Percentiles rank a stretch among this genome's conserved stretches.
Conservation (phyloP, 2,888 invertebrate genomes). For the Limenitis camilla region DNA sequence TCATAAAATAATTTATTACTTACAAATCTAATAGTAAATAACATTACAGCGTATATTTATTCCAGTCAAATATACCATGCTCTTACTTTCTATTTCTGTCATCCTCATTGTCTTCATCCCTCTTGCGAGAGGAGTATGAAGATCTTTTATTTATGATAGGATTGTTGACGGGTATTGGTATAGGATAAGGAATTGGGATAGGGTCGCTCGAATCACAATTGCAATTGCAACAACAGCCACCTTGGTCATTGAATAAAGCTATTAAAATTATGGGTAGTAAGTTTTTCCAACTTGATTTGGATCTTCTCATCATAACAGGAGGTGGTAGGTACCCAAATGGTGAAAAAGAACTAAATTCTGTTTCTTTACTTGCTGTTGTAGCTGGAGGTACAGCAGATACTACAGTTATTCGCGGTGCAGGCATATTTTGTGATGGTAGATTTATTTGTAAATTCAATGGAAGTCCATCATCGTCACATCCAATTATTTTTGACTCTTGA, state of each 20-base stretch:
- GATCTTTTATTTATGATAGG: slow-evolving; percentile 30
- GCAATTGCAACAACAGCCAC: slow-evolving; percentile 29
- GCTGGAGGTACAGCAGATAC: slow-evolving; percentile 25
- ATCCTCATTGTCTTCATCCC: slow-evolving; percentile 14
- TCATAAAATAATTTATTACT: slow-evolving; percentile 6
- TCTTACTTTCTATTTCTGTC: neutral
- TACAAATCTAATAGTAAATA: neutral
- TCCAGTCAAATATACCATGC: neutral
- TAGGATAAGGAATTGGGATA: slow-evolving; percentile 42
- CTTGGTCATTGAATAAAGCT: slow-evolving; percentile 34
- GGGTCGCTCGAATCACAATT: slow-evolving; percentile 22
- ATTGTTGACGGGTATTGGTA: slow-evolving; percentile 39
- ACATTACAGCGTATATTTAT: neutral
- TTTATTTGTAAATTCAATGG: slow-evolving; percentile 46
- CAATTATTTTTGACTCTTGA: slow-evolving; percentile 13
- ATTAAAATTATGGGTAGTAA: slow-evolving; percentile 42
- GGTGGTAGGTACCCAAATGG: slow-evolving; percentile 23
- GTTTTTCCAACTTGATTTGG: slow-evolving; percentile 32
- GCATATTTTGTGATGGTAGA: slow-evolving; percentile 35
- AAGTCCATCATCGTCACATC: slow-evolving; percentile 12
- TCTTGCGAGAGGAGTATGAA: slow-evolving; percentile 20
- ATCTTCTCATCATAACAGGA: slow-evolving; percentile 34
- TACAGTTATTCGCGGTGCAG: slow-evolving; percentile 35
- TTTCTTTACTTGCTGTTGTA: slow-evolving; percentile 5
- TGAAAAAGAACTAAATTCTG: slow-evolving; percentile 12